Evolutionary conservation across 1,140 invertebrate species (phyloP), one percentile per base, ranked within the genome.

Genomic region (Apis dorsata): DNA sequence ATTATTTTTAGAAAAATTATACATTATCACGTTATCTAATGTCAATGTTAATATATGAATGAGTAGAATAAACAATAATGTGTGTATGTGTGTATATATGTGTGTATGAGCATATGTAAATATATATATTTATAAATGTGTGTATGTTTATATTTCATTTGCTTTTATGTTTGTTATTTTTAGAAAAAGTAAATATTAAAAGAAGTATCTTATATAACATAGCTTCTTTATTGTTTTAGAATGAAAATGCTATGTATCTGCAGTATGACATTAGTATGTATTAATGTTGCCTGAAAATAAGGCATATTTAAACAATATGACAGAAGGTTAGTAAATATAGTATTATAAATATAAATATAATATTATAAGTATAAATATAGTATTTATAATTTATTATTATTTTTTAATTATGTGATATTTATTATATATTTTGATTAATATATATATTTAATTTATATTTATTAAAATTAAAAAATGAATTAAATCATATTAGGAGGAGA

Each of bases 281-380:
- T 90, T 90, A 86, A 93, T 94, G 92, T 85, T 92, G 84, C 90
- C 90, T 83, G 90, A 93, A 88, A 90, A 81, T 59, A 90, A 92
- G 83, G 88, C 89, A 83, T 92, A 91, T 73, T 85, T 92, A 83
- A 88, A 91, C 86, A 90, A 86, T 59, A 93, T 92, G 84, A 92
- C 91, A 24, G 92, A 94, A 92, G 93, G 93, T 94, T 77, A 69
- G 77, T 83, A 62, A 84, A 83, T 81, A 60, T 53, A 10, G 13
- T 72, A 75, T 59, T 85, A 24, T 24, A 24, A 24, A 0, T 24
- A 24, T 83, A 62, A 84, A 83, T 81, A 60, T 53, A 10, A 9
- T 72, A 75, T 59, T 85, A 24, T 24, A 24, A 24, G 24, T 24
- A 24, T 83, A 62, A 84, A 83, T 81, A 60, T 53, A 10, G 13